Conservation (phyloP, 1,140 invertebrate species). For the Pseudomyrmex cubaensis region DNA sequence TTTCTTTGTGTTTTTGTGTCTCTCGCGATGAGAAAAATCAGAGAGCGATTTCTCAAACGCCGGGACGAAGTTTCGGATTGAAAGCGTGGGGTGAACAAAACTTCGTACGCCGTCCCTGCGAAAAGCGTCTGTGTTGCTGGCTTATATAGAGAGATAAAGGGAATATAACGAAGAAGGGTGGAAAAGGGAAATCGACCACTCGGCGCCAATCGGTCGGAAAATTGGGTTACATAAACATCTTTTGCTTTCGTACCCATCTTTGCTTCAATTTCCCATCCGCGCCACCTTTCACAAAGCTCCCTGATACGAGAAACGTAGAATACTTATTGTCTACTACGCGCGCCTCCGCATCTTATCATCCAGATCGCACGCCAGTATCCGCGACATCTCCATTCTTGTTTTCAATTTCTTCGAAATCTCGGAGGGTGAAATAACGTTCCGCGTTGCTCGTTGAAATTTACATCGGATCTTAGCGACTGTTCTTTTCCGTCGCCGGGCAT, state of each 20-base stretch:
- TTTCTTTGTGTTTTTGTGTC: neutral
- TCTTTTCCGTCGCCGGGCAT: neutral
- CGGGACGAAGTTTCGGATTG: slow-evolving; percentile 34
- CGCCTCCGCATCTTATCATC: slow-evolving; percentile 47
- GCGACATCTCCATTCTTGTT: slow-evolving; percentile 46
- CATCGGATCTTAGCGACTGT: slow-evolving; percentile 30
- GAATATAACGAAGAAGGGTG: slow-evolving; percentile 42
- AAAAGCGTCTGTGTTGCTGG: slow-evolving; percentile 2
- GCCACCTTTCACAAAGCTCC: neutral
- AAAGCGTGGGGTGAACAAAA: neutral
- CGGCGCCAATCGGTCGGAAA: slow-evolving; percentile 73
- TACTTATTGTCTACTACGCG: slow-evolving; percentile 16
- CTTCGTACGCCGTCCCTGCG: neutral
- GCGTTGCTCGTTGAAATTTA: slow-evolving; percentile 60
- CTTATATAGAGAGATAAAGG: slow-evolving; percentile 47
- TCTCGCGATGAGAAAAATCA: slow-evolving; percentile 37
- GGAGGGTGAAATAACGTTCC: slow-evolving; percentile 52
- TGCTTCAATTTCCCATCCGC: neutral
- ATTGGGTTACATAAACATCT: slow-evolving; percentile 76
- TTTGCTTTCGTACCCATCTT: slow-evolving; percentile 56
- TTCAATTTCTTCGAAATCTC: slow-evolving; percentile 52
- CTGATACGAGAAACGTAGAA: neutral
- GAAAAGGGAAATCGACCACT: slow-evolving; percentile 61
- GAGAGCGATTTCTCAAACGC: slow-evolving; percentile 4
- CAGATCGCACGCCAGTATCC: slow-evolving; percentile 30